These are phyloP conservation scores for Sebastes cheni DNA, from an alignment of 2,797 vertebrate species.

Conservation along the genomic window DNA sequence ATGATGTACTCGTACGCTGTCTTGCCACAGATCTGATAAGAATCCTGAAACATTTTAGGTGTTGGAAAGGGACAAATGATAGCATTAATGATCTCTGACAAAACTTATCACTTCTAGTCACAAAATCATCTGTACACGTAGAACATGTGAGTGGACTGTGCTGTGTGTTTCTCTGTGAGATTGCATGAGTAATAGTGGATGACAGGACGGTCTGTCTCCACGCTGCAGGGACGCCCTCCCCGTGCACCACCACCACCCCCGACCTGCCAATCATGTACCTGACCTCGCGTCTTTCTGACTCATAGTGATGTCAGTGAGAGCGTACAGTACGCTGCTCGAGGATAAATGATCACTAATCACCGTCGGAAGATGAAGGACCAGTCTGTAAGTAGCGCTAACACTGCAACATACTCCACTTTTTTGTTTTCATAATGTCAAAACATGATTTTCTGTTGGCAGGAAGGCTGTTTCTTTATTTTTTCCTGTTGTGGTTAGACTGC, in stretches of 20 bases:
- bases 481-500: slow-evolving; percentile 64
- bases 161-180: background rate
- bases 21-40: background rate
- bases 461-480: slow-evolving; percentile 55
- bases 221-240: slow-evolving; percentile 54
- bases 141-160: background rate
- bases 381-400: slow-evolving; percentile 62
- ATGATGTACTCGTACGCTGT: background rate
- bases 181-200: slow-evolving; percentile 31
- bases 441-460: slow-evolving; percentile 44
- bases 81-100: background rate
- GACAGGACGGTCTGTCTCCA: slow-evolving; percentile 49
- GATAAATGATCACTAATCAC: slow-evolving; percentile 63
- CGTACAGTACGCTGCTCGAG: slow-evolving; percentile 10
- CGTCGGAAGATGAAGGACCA: slow-evolving; percentile 62
- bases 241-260: background rate
- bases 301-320: slow-evolving; percentile 32
- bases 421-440: slow-evolving; percentile 6
- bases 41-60: background rate
- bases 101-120: background rate
- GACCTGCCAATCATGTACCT: slow-evolving; percentile 66
- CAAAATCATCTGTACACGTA: background rate
- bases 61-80: background rate
- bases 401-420: background rate
- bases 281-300: slow-evolving; percentile 45